Conservation (phyloP, 1,140 invertebrate species). For the Bombyx mandarina region DNA sequence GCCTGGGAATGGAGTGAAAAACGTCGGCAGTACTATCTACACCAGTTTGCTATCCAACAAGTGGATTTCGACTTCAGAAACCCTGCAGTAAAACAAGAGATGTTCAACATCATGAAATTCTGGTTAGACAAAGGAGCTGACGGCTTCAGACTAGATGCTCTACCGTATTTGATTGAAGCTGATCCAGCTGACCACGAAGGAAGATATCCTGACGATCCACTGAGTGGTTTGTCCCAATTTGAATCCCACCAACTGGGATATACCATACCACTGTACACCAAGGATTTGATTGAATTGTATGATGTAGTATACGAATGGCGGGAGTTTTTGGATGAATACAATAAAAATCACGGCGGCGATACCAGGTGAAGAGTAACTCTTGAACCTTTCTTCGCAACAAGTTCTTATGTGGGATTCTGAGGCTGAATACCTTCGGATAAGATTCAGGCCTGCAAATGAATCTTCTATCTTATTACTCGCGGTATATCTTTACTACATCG, state of each 20-base stretch:
- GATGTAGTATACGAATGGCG: constrained; percentile 75
- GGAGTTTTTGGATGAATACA: constrained; percentile 69
- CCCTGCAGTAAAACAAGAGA: constrained; percentile 68
- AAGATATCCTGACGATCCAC: constrained; percentile 74
- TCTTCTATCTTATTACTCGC: no score
- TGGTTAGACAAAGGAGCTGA: constrained; percentile 80
- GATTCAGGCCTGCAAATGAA: no score
- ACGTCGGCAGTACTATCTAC: constrained; percentile 79
- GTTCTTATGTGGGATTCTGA: no score
- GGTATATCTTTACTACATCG: no score
- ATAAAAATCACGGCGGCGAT: constrained; percentile 56
- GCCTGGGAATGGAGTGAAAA: constrained; percentile 77
- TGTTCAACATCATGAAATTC: constrained; percentile 72
- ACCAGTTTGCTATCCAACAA: constrained; percentile 76
- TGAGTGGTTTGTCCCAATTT: constrained; percentile 44
- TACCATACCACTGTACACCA: constrained; percentile 74
- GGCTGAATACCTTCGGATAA: no score
- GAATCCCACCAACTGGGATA: constrained; percentile 60
- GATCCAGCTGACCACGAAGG: constrained; percentile 62
- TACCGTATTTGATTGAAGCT: constrained; percentile 75
- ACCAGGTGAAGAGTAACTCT: constrained; percentile 30
- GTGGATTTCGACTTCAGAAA: constrained; percentile 81
- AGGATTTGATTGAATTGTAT: constrained; percentile 72
- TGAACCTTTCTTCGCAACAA: background rate
- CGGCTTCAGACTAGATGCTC: constrained; percentile 80